Base-by-base conservation (phyloP, 2,888 invertebrate genomes). In the Dermolepida albohirtum region DNA sequence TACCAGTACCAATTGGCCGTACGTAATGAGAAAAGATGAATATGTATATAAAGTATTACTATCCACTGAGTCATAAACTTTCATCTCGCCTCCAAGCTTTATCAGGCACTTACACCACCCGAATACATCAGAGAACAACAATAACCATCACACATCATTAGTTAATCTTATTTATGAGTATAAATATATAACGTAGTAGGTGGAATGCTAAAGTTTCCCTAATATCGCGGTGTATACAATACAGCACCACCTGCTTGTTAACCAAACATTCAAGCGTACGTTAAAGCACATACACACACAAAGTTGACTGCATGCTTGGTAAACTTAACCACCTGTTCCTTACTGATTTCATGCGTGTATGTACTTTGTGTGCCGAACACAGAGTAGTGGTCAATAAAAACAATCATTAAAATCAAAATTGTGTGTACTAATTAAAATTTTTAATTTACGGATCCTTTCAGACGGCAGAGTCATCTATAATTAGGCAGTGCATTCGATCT, bases 371-470 rank as follows among this genome's bases (percentile, higher is more conserved):
- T 34, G 34, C 1, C 2, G 2, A 34, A 6, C 2, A 34, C 6
- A 34, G 34, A 34, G 34, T 5, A 34, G 54, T 17, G 54, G 39
- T 54, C 54, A 59, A 44, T 40, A 59, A 16, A 59, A 59, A 59
- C 59, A 59, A 59, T 59, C 59, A 59, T 44, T 59, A 59, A 59
- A 59, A 59, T 44, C 43, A 29, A 14, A 59, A 29, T 59, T 43
- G 59, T 59, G 29, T 59, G 44, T 47, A 59, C 44, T 59, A 59
- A 59, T 59, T 59, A 59, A 59, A 59, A 59, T 59, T 59, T 59
- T 59, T 59, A 59, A 59, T 59, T 59, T 44, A 44, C 14, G 55
- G 29, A 44, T 44, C 29, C 43, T 59, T 14, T 59, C 59, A 59
- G 44, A 29, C 17, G 5, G 12, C 6, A 14, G 1, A 29, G 44